Evolutionary conservation across 2,113 vertebrate genomes (phyloP), one percentile per base, ranked within the genome.

Genomic region (Serinus canaria): DNA sequence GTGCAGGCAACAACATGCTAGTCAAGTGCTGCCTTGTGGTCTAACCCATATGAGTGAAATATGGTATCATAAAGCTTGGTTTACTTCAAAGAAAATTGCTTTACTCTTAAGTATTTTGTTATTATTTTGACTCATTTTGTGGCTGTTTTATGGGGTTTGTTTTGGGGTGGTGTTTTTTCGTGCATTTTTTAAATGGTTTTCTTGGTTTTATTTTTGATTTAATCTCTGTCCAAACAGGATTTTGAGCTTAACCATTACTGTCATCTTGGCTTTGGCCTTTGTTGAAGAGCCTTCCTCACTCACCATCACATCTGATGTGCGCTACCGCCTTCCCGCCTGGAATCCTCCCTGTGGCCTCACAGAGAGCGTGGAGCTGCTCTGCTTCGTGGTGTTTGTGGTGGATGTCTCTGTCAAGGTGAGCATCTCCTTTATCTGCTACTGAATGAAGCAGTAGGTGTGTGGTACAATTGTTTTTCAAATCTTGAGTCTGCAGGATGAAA

Each of bases 261-360:
- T 98, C 39, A 98, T 99, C 89, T 93, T 99, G 97, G 87, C 97
- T 62, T 81, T 99, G 98, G 99, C 99, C 9, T 99, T 99, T 17
- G 18, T 99, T 3, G 99, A 99, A 92, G 98, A 95, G 3, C 99
- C 99, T 0, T 99, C 99, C 27, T 99, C 99, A 0, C 90, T 99
- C 62, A 98, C 99, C 0, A 1, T 96, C 18, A 98, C 99, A 0
- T 98, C 99, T 0, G 99, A 99, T 5, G 97, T 98, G 5, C 98
- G 99, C 23, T 96, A 96, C 91, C 98, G 98, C 59, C 53, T 25
- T 5, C 50, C 86, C 0, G 62, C 98, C 3, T 99, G 98, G 99
- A 89, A 99, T 35, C 98, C 98, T 6, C 98, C 98, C 0, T 99
- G 99, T 6, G 99, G 99, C 44, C 56, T 99, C 27, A 99, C 98